Base-by-base conservation (phyloP, 1,140 invertebrate genomes). In the Thalassaphorura encarpata region DNA sequence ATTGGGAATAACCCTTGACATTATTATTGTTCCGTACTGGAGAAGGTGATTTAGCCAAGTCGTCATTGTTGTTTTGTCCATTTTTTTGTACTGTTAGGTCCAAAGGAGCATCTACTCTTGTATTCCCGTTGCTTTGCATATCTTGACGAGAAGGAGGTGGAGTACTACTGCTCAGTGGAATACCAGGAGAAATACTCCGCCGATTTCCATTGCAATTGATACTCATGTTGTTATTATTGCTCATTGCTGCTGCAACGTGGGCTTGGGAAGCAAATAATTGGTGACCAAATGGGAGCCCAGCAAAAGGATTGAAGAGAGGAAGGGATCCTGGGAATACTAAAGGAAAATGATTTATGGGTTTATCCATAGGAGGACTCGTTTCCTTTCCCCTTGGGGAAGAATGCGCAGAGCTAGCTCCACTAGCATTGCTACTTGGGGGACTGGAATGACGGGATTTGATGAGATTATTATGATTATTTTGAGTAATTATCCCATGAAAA, bases 31-130 rank as follows among this genome's bases (percentile, higher is more conserved):
- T n/a, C n/a, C n/a, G n/a, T n/a, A n/a, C n/a, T n/a, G n/a, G n/a
- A n/a, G n/a, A n/a, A n/a, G n/a, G n/a, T n/a, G n/a, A n/a, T n/a
- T n/a, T n/a, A n/a, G n/a, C n/a, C n/a, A n/a, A n/a, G n/a, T n/a
- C n/a, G n/a, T n/a, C n/a, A n/a, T n/a, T n/a, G n/a, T n/a, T n/a
- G n/a, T n/a, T n/a, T n/a, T n/a, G n/a, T n/a, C n/a, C n/a, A n/a
- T n/a, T n/a, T n/a, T 36, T 36, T 56, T 61, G 62, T 36, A 62
- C 66, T 57, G 60, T 61, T 33, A 60, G 61, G 52, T 60, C 64
- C 13, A 60, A 57, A 29, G 62, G 68, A 28, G 45, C 56, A 50
- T 62, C 59, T 21, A 13, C 18, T 47, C 28, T 47, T 21, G 45
- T 47, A 13, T 47, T 15, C 11, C 18, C 45, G 11, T 6, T 15